A percentile compares a stretch with the other conserved stretches of the same genome.
Evolutionary conservation across 2,797 vertebrate species (phyloP).

Genomic region (Rhinatrema bivittatum): DNA sequence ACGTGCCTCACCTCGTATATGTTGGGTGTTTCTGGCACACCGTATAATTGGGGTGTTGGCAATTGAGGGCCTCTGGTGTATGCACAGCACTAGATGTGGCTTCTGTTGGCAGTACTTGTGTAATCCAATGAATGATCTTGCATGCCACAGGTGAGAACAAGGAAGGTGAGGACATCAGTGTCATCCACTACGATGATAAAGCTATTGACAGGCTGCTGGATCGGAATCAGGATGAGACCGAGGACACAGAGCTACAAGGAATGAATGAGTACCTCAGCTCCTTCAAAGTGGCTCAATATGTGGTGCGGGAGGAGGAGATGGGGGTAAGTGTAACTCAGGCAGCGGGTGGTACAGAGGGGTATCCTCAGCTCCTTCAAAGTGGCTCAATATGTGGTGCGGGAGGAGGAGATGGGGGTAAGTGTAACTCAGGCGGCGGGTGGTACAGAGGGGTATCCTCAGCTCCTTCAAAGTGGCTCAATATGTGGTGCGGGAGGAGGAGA

Average conservation of each 20-base stretch:
- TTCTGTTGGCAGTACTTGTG: not conserved
- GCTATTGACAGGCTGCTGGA: conserved; percentile 88
- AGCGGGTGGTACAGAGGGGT: not conserved
- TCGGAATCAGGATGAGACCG: conserved; percentile 89
- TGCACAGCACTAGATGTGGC: not conserved
- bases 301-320: conserved; percentile 95
- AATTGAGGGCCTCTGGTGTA: conserved; percentile 1
- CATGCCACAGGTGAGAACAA: conserved; percentile 77
- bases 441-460: too few relatives aligned
- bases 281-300: conserved; percentile 97
- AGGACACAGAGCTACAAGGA: conserved; percentile 93
- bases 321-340: conserved; percentile 65
- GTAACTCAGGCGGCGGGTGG: too few relatives aligned
- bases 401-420: not conserved
- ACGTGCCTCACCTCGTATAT: too few relatives aligned
- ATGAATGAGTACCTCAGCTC: conserved; percentile 99
- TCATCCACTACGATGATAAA: conserved; percentile 96
- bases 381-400: not conserved
- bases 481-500: too few relatives aligned
- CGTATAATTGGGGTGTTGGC: too few relatives aligned
- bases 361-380: not conserved
- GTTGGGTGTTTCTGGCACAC: too few relatives aligned
- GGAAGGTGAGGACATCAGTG: conserved; percentile 88
- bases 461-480: too few relatives aligned
- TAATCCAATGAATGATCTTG: not conserved